phyloP scores from a whole-genome alignment of 1,140 invertebrate genomes.

The Diplogasteroides magnus region DNA sequence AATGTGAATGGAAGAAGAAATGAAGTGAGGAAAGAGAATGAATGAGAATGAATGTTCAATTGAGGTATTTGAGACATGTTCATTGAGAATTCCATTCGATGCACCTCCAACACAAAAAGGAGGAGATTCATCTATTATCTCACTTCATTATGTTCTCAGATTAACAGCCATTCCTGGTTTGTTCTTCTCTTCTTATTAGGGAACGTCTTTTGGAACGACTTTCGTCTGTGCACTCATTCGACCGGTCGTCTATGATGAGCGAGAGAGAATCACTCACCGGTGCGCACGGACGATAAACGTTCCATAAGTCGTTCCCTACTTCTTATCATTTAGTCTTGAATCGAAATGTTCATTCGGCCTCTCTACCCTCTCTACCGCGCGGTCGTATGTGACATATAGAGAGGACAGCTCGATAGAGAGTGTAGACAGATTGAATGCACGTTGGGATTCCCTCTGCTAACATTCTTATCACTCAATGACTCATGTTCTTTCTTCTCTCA shows the following conservation, averaged over 20 bases:
- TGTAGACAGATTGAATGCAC: too few species aligned
- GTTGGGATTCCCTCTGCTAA: too few species aligned
- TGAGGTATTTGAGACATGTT: conserved; percentile 41
- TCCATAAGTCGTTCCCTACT: too few species aligned
- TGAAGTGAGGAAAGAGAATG: conserved; percentile 27
- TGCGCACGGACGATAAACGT: too few species aligned
- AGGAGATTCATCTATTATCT: conserved; percentile 40
- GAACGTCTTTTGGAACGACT: not conserved
- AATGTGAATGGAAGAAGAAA: conserved; percentile 39
- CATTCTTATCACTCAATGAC: too few species aligned
- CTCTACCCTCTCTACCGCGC: too few species aligned
- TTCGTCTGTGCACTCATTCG: not conserved
- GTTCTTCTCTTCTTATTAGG: not conserved
- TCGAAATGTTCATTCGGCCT: too few species aligned
- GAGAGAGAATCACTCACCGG: too few species aligned
- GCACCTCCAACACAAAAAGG: conserved; percentile 37
- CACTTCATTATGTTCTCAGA: conserved; percentile 46
- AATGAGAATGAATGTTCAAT: conserved; percentile 6
- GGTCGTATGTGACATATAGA: too few species aligned
- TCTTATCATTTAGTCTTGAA: too few species aligned
- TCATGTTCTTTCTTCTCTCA: too few species aligned
- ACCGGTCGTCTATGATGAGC: not conserved
- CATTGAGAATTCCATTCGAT: conserved; percentile 36
- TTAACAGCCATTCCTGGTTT: conserved; percentile 37
- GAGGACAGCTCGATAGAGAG: too few species aligned